Conservation (phyloP, 2,113 vertebrate species). For the Phylloscopus whistleri region DNA sequence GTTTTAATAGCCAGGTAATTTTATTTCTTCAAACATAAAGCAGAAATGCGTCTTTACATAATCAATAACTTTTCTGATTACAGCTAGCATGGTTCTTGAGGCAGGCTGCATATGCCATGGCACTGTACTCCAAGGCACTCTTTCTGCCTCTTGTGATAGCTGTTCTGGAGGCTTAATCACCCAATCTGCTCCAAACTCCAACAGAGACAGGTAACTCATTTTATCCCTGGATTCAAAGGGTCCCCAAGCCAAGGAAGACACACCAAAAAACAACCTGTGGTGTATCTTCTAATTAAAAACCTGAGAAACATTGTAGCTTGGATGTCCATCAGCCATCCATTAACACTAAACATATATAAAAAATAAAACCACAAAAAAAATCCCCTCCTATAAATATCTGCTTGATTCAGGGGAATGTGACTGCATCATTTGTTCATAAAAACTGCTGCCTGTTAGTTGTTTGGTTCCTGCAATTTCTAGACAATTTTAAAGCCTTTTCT, state of each 20-base stretch:
- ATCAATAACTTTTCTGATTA: background rate
- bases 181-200: background rate
- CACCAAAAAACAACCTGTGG: no score
- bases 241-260: background rate
- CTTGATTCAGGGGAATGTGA: background rate
- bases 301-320: background rate
- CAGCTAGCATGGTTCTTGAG: background rate
- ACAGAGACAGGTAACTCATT: background rate
- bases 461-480: background rate
- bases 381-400: background rate
- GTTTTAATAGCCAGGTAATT: background rate
- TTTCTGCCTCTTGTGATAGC: background rate
- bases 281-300: background rate
- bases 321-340: no score
- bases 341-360: background rate
- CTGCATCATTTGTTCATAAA: background rate
- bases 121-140: background rate
- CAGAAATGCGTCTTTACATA: background rate
- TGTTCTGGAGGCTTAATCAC: background rate
- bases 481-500: background rate
- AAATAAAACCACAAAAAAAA: background rate
- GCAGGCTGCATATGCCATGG: background rate
- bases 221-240: background rate
- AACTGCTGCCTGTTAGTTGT: accelerated
- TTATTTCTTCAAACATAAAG: background rate